These are phyloP conservation scores for Odocoileus virginianus DNA, from an alignment of 2,113 vertebrate genomes.

Conservation along the genomic window DNA sequence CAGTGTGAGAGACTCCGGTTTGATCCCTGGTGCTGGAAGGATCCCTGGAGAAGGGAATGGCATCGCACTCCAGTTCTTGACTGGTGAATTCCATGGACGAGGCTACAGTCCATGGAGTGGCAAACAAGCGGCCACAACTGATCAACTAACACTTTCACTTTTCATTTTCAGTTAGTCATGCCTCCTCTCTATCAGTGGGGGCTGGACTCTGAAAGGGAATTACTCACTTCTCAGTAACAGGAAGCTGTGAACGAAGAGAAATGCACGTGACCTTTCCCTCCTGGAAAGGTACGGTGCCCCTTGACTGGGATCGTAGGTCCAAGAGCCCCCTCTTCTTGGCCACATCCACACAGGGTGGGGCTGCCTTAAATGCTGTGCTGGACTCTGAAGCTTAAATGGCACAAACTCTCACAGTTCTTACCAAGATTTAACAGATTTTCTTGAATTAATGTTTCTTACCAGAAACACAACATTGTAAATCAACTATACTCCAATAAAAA, in stretches of 20 bases:
- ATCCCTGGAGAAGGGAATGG: neutral
- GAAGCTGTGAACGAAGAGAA: neutral
- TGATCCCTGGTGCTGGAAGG: neutral
- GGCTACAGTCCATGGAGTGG: neutral
- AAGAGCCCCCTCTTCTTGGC: neutral
- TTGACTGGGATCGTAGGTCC: fast-evolving
- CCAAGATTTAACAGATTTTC: neutral
- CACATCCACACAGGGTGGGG: fast-evolving
- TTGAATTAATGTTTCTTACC: neutral
- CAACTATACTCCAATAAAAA: neutral
- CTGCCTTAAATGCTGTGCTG: neutral
- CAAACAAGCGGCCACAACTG: neutral
- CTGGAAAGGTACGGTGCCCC: neutral
- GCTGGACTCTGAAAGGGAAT: neutral
- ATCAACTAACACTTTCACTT: neutral
- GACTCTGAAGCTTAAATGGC: neutral
- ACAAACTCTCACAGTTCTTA: neutral
- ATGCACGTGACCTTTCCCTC: fast-evolving
- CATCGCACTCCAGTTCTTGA: neutral
- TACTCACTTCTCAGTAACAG: neutral
- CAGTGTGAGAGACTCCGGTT: neutral
- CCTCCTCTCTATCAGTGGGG: neutral
- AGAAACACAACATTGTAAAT: neutral
- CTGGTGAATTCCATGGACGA: neutral
- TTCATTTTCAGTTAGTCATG: neutral